These are phyloP conservation scores for Bryconaethiops microstoma DNA, from an alignment of 2,797 vertebrate genomes.

Conservation along the genomic window DNA sequence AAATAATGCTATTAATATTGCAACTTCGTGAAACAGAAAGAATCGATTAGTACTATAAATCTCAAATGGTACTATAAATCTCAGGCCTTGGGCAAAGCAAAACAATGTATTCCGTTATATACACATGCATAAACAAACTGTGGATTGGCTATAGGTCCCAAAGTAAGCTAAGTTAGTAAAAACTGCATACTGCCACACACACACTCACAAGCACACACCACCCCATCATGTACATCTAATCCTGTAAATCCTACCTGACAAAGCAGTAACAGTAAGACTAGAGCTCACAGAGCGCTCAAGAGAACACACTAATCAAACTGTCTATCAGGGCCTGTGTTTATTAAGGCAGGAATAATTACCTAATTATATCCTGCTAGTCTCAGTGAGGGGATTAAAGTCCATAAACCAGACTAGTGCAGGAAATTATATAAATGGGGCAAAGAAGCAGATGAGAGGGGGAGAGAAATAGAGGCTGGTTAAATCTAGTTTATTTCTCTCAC, in stretches of 20 bases:
- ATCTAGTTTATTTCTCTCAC: neutral
- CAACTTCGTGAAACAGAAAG: too few species aligned
- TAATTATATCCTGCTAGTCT: conserved; percentile 34
- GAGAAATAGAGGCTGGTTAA: neutral
- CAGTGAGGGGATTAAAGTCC: conserved; percentile 46
- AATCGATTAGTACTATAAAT: too few species aligned
- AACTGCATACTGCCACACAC: too few species aligned
- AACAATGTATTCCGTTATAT: too few species aligned
- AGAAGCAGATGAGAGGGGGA: neutral
- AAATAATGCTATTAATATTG: too few species aligned
- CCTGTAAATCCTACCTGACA: conserved; percentile 26
- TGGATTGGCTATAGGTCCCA: too few species aligned
- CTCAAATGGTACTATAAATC: too few species aligned
- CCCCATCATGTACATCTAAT: conserved; percentile 26
- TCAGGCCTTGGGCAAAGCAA: too few species aligned
- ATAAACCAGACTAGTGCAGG: neutral
- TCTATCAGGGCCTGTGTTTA: conserved; percentile 26
- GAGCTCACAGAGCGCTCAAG: conserved; percentile 5
- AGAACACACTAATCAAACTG: conserved; percentile 29
- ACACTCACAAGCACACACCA: conserved; percentile 24
- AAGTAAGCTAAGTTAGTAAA: too few species aligned
- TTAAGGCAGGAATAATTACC: conserved; percentile 44
- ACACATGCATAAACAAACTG: too few species aligned
- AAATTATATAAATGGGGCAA: neutral
- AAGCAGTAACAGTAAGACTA: conserved; percentile 8